Evolutionary conservation across 2,113 vertebrate genomes (phyloP).

Genomic region (Halcyon malimbica): DNA sequence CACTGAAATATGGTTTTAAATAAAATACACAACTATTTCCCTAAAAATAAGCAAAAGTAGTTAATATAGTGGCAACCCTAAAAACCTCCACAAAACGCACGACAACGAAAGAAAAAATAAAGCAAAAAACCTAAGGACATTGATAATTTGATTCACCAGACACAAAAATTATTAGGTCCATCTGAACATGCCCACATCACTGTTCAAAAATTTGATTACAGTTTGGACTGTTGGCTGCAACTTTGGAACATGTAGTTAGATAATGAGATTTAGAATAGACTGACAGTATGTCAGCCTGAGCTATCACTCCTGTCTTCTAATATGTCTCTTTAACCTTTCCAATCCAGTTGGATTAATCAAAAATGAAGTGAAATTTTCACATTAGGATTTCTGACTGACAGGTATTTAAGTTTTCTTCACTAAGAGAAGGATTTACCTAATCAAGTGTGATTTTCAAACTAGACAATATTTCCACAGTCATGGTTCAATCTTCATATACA

Average conservation of each 20-base stretch:
- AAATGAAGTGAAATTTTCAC: not conserved
- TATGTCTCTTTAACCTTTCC: not conserved
- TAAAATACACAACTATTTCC: fast-evolving
- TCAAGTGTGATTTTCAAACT: not conserved
- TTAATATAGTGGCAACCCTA: not conserved
- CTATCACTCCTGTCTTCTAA: not conserved
- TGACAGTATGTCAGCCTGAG: not conserved
- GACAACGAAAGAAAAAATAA: not conserved
- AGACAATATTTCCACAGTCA: not conserved
- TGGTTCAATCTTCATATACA: not conserved
- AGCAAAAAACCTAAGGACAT: not conserved
- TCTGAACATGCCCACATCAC: not conserved
- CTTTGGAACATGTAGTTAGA: not conserved
- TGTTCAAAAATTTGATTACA: not conserved
- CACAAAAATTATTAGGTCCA: not conserved
- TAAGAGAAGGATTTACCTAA: not conserved
- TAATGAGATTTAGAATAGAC: not conserved
- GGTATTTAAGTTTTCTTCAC: not conserved
- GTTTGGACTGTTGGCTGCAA: not conserved
- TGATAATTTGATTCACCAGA: not conserved
- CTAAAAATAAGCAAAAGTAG: not conserved
- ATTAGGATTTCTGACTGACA: not conserved
- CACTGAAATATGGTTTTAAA: not conserved
- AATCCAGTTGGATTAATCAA: not conserved
- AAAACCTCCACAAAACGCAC: not conserved